Evolutionary conservation across 2,113 vertebrate species (phyloP).

Genomic region (Lanius ludovicianus): DNA sequence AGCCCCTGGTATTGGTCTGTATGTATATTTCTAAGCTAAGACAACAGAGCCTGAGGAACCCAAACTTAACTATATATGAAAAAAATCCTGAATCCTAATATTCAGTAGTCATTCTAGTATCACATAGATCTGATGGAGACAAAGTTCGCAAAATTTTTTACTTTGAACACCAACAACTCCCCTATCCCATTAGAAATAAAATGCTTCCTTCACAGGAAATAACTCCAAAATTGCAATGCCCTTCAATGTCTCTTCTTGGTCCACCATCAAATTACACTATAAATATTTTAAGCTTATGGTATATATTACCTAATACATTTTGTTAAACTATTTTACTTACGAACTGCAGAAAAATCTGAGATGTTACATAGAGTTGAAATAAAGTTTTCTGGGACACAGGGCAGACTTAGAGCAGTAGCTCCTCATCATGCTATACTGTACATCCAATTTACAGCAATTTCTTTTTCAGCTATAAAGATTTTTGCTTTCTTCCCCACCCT

Average conservation of each 20-base stretch:
- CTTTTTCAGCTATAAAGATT: background rate
- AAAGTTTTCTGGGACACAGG: background rate
- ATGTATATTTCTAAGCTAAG: background rate
- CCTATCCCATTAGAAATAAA: background rate
- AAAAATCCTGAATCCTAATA: background rate
- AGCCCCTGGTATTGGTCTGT: background rate
- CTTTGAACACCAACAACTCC: background rate
- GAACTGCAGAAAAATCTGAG: constrained; percentile 8
- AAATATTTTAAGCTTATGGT: background rate
- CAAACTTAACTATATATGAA: background rate
- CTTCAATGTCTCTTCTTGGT: background rate
- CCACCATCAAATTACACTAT: background rate
- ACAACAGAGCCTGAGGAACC: background rate
- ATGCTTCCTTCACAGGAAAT: background rate
- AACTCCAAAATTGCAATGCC: background rate
- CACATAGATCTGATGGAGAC: background rate
- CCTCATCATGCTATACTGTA: background rate
- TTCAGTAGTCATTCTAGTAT: background rate
- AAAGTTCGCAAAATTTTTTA: background rate
- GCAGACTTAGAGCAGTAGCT: background rate
- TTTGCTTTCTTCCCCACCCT: rapidly evolving
- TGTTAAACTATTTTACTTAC: background rate
- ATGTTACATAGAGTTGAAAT: background rate
- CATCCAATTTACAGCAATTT: background rate
- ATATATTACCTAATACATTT: background rate